Evolutionary conservation across 1,140 invertebrate genomes (phyloP).

Genomic region (Popillia japonica): DNA sequence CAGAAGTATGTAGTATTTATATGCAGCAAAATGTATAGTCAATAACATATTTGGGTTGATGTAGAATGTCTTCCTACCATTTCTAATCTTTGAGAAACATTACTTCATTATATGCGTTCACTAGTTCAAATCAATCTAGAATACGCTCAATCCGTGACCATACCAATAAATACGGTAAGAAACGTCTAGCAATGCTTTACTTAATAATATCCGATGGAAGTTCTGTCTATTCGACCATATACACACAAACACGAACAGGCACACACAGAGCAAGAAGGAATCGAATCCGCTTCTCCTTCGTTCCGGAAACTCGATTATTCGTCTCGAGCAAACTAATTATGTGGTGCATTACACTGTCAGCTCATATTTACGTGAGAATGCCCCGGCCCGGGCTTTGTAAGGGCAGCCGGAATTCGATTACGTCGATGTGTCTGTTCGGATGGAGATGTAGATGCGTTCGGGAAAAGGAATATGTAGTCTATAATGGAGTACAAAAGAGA

Average conservation of each 20-base stretch:
- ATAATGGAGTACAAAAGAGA: constrained; percentile 13
- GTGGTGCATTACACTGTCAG: constrained; percentile 38
- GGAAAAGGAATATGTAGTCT: constrained; percentile 9
- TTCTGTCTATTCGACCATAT: background rate
- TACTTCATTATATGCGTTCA: background rate
- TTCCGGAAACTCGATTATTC: constrained; percentile 38
- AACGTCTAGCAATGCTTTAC: background rate
- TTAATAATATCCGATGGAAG: background rate
- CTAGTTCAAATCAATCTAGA: background rate
- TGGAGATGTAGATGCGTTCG: constrained; percentile 29
- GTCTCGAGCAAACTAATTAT: constrained; percentile 38
- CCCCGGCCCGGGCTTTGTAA: background rate
- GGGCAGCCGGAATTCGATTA: constrained; percentile 22
- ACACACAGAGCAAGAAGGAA: background rate
- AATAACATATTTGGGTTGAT: no score
- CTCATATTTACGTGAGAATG: constrained; percentile 37
- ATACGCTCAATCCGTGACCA: background rate
- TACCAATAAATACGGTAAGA: constrained; percentile 21
- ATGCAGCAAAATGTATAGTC: no score
- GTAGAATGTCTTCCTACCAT: background rate
- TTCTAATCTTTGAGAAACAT: background rate
- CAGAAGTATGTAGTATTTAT: no score
- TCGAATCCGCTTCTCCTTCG: constrained; percentile 20
- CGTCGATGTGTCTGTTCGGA: constrained; percentile 21
- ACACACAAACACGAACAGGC: background rate